Conservation (phyloP, 53 echinoderm and acorn worm genomes). For the Holothuria scabra region DNA sequence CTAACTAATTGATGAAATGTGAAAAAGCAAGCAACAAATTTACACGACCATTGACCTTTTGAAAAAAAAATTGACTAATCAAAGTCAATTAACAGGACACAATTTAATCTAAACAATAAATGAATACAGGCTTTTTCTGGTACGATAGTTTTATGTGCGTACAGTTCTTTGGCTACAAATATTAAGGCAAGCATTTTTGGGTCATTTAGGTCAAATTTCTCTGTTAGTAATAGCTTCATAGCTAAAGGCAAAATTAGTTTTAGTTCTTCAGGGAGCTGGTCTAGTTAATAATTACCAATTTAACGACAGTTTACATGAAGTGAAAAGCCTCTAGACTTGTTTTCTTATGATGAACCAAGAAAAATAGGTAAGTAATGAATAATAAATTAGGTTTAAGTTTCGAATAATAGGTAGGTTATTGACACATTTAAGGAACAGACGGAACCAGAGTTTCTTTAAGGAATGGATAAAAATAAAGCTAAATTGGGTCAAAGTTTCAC, state of each 20-base stretch:
- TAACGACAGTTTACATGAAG: background rate
- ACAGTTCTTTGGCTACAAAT: no score
- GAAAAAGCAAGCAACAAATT: no score
- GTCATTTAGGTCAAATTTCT: background rate
- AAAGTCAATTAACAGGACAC: no score
- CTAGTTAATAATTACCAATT: slow-evolving; percentile 45
- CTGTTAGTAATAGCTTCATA: background rate
- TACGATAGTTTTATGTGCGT: no score
- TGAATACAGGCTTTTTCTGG: no score
- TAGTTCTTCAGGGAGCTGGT: slow-evolving; percentile 20
- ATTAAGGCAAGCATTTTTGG: background rate
- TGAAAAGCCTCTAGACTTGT: no score
- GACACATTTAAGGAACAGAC: slow-evolving; percentile 10
- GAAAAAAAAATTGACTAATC: no score
- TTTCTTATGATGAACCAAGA: no score
- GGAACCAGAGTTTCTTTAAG: background rate
- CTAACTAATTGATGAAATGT: no score
- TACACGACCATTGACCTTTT: no score
- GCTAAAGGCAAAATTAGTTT: slow-evolving; percentile 29
- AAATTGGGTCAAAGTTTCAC: slow-evolving; percentile 17
- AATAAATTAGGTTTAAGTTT: background rate
- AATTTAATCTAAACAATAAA: no score
- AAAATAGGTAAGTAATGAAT: background rate
- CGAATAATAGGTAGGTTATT: slow-evolving; percentile 40
- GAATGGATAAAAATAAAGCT: background rate